Evolutionary conservation across 2,888 invertebrate genomes (phyloP).

Genomic region (Gandaritis pyraliata): DNA sequence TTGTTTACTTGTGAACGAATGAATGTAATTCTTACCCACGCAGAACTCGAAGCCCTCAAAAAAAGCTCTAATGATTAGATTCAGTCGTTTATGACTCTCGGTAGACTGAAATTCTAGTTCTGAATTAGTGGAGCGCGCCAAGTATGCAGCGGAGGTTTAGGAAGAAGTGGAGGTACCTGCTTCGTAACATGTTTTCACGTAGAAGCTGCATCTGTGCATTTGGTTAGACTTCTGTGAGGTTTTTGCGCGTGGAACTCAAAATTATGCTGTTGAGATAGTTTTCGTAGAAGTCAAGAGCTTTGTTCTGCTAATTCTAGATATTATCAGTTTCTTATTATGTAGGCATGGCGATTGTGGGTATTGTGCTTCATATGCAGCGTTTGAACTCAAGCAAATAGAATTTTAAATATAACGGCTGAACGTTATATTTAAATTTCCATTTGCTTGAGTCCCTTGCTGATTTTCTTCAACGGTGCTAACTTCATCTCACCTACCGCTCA

Average conservation of each 20-base stretch:
- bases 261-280: constrained; percentile 43
- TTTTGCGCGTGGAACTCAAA: constrained; percentile 48
- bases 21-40: constrained; percentile 3
- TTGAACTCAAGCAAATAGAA: constrained; percentile 10
- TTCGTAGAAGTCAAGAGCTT: constrained; percentile 37
- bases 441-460: not conserved
- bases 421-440: constrained; percentile 3
- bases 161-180: not conserved
- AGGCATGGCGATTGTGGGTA: constrained; percentile 6
- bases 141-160: too few relatives aligned
- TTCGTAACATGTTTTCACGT: constrained; percentile 52
- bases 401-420: too few relatives aligned
- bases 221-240: constrained; percentile 51
- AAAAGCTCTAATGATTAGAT: not conserved
- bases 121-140: too few relatives aligned
- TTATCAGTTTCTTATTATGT: constrained; percentile 29
- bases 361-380: constrained; percentile 3
- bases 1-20: constrained; percentile 10
- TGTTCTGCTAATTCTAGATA: constrained; percentile 35
- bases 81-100: too few relatives aligned
- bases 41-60: not conserved
- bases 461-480: constrained; percentile 1
- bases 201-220: constrained; percentile 60
- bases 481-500: constrained; percentile 12
- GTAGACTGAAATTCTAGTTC: too few relatives aligned